Conservation (phyloP, 2,797 vertebrate species). For the Petrocephalus sullivani region DNA sequence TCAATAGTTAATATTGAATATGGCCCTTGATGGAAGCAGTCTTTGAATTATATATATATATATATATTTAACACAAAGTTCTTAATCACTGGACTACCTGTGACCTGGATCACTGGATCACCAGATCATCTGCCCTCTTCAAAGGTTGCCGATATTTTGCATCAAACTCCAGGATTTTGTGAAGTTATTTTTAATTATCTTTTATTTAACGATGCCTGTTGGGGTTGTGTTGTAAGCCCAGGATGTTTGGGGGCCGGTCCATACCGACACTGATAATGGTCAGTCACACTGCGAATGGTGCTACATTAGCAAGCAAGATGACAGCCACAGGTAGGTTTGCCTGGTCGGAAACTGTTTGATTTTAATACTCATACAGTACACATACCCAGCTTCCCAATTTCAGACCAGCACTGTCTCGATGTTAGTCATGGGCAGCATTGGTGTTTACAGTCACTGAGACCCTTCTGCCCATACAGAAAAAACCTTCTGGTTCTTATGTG, state of each 20-base stretch:
- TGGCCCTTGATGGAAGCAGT: conserved; percentile 1
- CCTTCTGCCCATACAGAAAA: too few relatives aligned
- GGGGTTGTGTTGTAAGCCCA: background rate
- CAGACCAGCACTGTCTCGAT: background rate
- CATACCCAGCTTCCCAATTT: background rate
- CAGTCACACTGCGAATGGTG: background rate
- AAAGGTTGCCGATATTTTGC: conserved; percentile 2
- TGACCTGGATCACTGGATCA: background rate
- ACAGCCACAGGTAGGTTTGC: background rate
- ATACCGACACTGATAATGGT: background rate
- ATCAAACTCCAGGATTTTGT: conserved; percentile 23
- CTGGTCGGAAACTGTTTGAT: background rate
- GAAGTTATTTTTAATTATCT: conserved; percentile 11
- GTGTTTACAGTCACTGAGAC: background rate
- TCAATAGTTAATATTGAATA: conserved; percentile 13
- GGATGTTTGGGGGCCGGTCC: background rate
- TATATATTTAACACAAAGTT: conserved; percentile 24
- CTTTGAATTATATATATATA: too few relatives aligned
- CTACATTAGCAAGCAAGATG: background rate
- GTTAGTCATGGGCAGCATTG: background rate
- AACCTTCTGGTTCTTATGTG: too few relatives aligned
- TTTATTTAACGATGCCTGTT: background rate
- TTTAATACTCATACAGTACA: background rate
- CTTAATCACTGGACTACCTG: background rate
- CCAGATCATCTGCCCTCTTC: background rate